These are phyloP conservation scores for Lycocorax pyrrhopterus DNA, from an alignment of 2,113 vertebrate species.

Conservation along the genomic window DNA sequence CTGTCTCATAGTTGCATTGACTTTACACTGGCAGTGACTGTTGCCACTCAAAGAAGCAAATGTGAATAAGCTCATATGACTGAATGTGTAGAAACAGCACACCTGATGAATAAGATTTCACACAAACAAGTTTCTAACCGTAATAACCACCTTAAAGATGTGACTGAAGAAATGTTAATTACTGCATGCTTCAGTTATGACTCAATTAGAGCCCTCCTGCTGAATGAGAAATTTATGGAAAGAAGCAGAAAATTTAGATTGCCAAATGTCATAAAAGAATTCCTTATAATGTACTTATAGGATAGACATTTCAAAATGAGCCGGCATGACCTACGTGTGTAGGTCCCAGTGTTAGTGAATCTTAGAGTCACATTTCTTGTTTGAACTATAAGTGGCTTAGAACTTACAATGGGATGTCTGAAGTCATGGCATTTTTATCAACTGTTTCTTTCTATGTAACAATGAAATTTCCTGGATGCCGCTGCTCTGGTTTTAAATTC, in stretches of 20 bases:
- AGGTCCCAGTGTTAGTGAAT: not conserved
- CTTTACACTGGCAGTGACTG: not conserved
- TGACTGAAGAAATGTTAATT: conserved; percentile 7
- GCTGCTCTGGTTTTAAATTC: not conserved
- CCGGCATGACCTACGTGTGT: accelerated
- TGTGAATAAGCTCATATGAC: not conserved
- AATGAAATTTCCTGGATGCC: not conserved
- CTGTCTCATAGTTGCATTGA: not conserved
- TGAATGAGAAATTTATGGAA: not conserved
- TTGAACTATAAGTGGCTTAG: not conserved
- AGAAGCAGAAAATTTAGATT: not conserved
- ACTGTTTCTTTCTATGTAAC: not conserved
- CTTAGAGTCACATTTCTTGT: not conserved
- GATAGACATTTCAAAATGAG: not conserved
- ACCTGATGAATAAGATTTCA: not conserved
- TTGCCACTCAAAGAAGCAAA: not conserved
- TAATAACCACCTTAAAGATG: not conserved
- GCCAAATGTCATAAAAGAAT: not conserved
- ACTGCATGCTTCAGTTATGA: not conserved
- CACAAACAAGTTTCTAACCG: not conserved
- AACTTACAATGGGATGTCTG: not conserved
- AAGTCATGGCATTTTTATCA: not conserved
- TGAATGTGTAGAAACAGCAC: not conserved
- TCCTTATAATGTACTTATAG: not conserved
- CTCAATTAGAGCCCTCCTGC: not conserved